These are phyloP conservation scores for Acanthoscelides obtectus DNA, from an alignment of 2,888 invertebrate genomes.

Conservation along the genomic window DNA sequence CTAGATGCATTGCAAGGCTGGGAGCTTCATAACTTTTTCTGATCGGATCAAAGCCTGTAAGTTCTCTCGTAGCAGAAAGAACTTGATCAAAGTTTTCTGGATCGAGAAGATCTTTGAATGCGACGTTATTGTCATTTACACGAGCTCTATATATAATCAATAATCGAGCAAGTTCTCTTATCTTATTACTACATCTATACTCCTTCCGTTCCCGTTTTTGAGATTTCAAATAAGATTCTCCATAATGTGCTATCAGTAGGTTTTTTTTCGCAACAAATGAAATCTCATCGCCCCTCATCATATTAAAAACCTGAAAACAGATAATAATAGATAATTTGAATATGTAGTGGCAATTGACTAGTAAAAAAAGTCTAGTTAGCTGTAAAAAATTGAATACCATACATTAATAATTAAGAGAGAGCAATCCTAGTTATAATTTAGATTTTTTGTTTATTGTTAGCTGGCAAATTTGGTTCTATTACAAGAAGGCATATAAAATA, in stretches of 20 bases:
- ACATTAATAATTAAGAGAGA: too few species aligned
- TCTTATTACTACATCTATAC: conserved; percentile 14
- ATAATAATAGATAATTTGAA: too few species aligned
- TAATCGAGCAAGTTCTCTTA: conserved; percentile 14
- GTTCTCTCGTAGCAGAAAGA: conserved; percentile 6
- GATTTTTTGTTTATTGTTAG: too few species aligned
- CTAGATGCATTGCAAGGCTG: conserved; percentile 12
- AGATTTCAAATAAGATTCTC: conserved; percentile 15
- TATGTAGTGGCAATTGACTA: background rate
- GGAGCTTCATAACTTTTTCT: conserved; percentile 10
- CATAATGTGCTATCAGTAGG: conserved; percentile 14
- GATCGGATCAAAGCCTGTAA: conserved; percentile 11
- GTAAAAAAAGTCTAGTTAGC: background rate
- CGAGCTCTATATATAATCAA: conserved; percentile 8
- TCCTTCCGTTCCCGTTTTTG: conserved; percentile 14
- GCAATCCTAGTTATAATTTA: too few species aligned
- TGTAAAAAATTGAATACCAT: too few species aligned
- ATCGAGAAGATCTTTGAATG: conserved; percentile 5
- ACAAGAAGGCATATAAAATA: too few species aligned
- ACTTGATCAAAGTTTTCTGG: conserved; percentile 9
- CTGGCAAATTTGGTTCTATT: too few species aligned
- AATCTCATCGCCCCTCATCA: conserved; percentile 16
- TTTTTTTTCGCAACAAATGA: conserved; percentile 17
- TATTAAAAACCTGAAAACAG: conserved; percentile 13
- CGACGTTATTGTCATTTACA: conserved; percentile 7